Evolutionary conservation across 2,113 vertebrate genomes (phyloP).

Genomic region (Indicator maculatus): DNA sequence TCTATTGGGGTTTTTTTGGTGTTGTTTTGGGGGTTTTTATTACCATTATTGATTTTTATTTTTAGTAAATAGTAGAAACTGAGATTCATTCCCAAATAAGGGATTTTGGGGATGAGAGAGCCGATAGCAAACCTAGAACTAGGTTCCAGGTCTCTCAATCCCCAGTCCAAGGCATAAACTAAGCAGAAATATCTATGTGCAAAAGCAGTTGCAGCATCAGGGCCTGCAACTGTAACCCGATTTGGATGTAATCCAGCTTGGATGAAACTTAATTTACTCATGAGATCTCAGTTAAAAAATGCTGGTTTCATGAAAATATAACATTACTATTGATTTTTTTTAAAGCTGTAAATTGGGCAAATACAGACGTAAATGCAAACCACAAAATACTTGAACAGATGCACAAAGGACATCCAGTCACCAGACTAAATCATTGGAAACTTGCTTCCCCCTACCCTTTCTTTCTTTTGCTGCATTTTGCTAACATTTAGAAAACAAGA

Average conservation of each 20-base stretch:
- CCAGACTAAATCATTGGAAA: constrained; percentile 57
- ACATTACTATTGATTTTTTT: constrained; percentile 70
- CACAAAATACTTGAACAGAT: constrained; percentile 73
- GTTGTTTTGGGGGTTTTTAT: too few species aligned
- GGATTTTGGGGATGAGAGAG: background rate
- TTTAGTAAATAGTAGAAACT: background rate
- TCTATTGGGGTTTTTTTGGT: too few species aligned
- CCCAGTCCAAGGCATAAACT: background rate
- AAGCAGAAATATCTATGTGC: background rate
- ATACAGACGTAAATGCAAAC: constrained; percentile 72
- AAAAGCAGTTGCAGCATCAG: background rate
- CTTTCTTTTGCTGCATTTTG: constrained; percentile 46
- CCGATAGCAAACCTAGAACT: constrained; percentile 2
- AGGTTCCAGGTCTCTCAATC: constrained; percentile 47
- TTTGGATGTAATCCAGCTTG: constrained; percentile 54
- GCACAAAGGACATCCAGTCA: constrained; percentile 65
- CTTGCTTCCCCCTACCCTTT: background rate
- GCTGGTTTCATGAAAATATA: constrained; percentile 69
- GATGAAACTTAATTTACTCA: constrained; percentile 69
- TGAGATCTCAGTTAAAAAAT: constrained; percentile 60
- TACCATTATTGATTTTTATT: background rate
- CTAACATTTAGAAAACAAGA: constrained; percentile 44
- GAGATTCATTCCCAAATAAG: background rate
- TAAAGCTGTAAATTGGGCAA: constrained; percentile 68
- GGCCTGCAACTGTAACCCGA: constrained; percentile 5